Conservation (phyloP, 2,888 invertebrate species). For the Thera obeliscata region DNA sequence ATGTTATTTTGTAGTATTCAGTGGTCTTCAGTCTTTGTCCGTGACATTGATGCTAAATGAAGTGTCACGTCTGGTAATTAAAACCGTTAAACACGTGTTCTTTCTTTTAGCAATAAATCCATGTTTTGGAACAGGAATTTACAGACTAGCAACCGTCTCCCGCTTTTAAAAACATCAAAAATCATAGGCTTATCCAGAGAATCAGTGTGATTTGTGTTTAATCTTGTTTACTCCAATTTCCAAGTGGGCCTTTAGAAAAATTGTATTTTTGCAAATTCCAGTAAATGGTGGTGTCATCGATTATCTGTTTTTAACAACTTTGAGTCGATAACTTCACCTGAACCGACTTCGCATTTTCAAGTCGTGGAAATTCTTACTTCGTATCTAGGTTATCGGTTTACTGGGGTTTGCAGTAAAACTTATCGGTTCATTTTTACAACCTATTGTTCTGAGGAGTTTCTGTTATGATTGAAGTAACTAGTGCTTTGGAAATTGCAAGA, state of each 20-base stretch:
- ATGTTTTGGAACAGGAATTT: not conserved
- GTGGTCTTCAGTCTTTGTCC: slow-evolving; percentile 57
- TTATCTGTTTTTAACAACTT: slow-evolving; percentile 9
- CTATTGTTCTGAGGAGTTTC: slow-evolving; percentile 68
- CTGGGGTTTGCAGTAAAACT: slow-evolving; percentile 67
- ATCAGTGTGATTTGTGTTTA: not conserved
- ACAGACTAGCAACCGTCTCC: too few relatives aligned
- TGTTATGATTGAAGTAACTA: slow-evolving; percentile 51
- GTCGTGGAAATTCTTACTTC: slow-evolving; percentile 23
- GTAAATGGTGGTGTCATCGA: slow-evolving; percentile 5
- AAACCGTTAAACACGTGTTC: slow-evolving; percentile 52
- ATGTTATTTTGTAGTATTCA: slow-evolving; percentile 28
- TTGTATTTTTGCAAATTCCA: not conserved
- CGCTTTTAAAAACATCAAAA: not conserved
- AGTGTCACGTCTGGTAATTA: slow-evolving; percentile 64
- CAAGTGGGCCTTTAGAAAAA: not conserved
- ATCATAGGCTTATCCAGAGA: not conserved
- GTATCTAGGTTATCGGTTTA: slow-evolving; percentile 76
- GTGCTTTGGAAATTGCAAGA: slow-evolving; percentile 20
- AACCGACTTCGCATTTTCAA: slow-evolving; percentile 1
- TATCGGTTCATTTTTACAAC: slow-evolving; percentile 72
- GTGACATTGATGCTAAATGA: slow-evolving; percentile 73
- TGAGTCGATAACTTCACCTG: slow-evolving; percentile 13
- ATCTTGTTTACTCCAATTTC: not conserved
- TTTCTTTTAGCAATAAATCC: slow-evolving; percentile 17